Evolutionary conservation across 2,113 vertebrate species (phyloP), one percentile per base, ranked within the genome.

Genomic region (Perca schrenkii): DNA sequence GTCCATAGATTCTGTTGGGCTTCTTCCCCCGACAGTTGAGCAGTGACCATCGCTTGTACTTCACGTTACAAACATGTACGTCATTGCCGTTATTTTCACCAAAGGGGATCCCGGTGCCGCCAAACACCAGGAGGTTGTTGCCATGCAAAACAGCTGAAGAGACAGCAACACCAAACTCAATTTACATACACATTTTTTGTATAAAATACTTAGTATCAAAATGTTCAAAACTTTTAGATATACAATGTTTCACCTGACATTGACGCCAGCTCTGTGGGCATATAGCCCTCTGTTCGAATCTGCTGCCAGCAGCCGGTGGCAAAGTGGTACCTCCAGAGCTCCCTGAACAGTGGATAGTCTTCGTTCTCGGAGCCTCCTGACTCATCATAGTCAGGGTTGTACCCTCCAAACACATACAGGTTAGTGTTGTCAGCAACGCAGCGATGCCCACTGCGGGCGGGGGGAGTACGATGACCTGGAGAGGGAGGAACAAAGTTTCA

Each of bases 71-170:
- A 69, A 99, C 98, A 0, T 99, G 98, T 68, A 99, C 97, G 0
- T 99, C 98, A 0, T 99, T 99, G 46, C 98, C 98, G 0, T 99
- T 99, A 93, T 97, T 99, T 91, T 99, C 97, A 0, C 98, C 98
- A 3, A 99, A 99, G 0, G 98, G 98, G 88, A 99, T 99, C 77
- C 98, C 98, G 0, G 98, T 99, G 34, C 98, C 98, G 0, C 98
- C 98, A 15, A 99, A 99, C 43, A 99, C 98, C 15, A 99, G 89
- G 49, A 99, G 95, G 92, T 99, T 99, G 95, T 99, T 98, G 50
- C 98, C 98, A 0, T 99, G 98, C 79, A 99, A 71, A 83, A 98
- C 98, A 69, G 99, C 98, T 99, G 87, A 43, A 73, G 62, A 25
- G 49, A 79, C 15, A 77, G n/a, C 19, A 61, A 76, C 3, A 50